phyloP scores from a whole-genome alignment of 2,888 invertebrate species.

The Allacma fusca region DNA sequence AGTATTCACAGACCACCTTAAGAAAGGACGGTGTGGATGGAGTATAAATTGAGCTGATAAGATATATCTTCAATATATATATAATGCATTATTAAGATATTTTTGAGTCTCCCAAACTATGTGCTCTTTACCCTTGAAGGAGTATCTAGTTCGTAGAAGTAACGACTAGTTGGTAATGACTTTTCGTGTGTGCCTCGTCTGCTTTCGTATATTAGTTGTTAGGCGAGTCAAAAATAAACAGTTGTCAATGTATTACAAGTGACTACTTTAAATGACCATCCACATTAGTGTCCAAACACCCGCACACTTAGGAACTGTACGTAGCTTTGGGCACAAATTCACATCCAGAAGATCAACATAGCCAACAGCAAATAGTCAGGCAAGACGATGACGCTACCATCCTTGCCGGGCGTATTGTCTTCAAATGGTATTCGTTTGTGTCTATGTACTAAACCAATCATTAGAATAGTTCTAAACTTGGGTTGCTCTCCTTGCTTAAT shows the following conservation, averaged over 20 bases:
- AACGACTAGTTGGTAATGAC: slow-evolving; percentile 4
- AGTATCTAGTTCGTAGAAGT: not conserved
- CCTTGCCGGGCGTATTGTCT: not conserved
- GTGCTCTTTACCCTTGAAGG: not conserved
- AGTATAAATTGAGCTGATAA: too few relatives aligned
- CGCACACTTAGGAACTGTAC: not conserved
- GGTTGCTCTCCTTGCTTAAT: not conserved
- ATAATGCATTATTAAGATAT: too few relatives aligned
- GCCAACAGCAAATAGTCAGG: not conserved
- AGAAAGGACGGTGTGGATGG: too few relatives aligned
- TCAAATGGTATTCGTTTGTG: not conserved
- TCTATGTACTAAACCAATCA: not conserved
- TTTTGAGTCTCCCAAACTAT: too few relatives aligned
- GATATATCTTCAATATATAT: too few relatives aligned
- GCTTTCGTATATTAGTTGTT: not conserved
- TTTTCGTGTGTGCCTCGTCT: not conserved
- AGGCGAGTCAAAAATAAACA: not conserved
- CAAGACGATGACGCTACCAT: not conserved
- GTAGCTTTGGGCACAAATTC: not conserved
- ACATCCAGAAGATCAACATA: not conserved
- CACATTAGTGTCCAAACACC: not conserved
- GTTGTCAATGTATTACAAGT: slow-evolving; percentile 3
- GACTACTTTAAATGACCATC: slow-evolving; percentile 13
- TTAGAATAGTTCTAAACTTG: slow-evolving; percentile 11
- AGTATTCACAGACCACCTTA: too few relatives aligned